phyloP scores from a whole-genome alignment of 2,113 vertebrate species.

The Trogon surrucura region DNA sequence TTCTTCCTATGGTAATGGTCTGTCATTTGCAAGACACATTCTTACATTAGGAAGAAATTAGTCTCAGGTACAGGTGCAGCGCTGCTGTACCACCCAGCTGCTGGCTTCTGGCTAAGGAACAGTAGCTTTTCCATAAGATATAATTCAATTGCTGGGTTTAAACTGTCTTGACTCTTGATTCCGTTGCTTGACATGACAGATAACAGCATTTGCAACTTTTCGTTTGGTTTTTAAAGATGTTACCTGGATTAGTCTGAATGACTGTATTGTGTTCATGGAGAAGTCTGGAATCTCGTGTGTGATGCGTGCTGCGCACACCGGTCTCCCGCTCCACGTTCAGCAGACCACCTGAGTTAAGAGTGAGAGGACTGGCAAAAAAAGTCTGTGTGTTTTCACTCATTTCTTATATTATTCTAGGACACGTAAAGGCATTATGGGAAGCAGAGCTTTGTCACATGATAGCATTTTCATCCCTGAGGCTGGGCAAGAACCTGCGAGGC shows the following conservation, averaged over 20 bases:
- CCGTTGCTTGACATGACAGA: rapidly evolving
- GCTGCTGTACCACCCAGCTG: background rate
- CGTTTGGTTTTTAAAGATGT: background rate
- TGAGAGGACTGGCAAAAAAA: background rate
- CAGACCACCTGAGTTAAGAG: background rate
- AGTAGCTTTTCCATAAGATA: background rate
- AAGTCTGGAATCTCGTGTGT: background rate
- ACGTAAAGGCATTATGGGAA: slow-evolving; percentile 80
- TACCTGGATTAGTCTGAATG: background rate
- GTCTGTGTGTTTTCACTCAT: background rate
- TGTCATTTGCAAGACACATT: background rate
- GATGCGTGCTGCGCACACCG: background rate
- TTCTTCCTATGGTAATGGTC: background rate
- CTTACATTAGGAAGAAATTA: background rate
- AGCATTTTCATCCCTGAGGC: slow-evolving; percentile 91
- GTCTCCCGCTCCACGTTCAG: background rate
- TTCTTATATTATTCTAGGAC: slow-evolving; percentile 71
- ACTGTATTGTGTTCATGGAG: background rate
- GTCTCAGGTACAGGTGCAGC: background rate
- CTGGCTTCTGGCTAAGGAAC: background rate
- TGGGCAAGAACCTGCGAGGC: slow-evolving; percentile 77
- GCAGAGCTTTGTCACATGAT: slow-evolving; percentile 90
- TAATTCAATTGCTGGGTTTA: background rate
- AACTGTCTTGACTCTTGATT: background rate
- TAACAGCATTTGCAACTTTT: background rate